Percentiles rank a stretch among this genome's conserved stretches.
Conservation (phyloP, 2,888 invertebrate species). For the Trisateles emortualis region DNA sequence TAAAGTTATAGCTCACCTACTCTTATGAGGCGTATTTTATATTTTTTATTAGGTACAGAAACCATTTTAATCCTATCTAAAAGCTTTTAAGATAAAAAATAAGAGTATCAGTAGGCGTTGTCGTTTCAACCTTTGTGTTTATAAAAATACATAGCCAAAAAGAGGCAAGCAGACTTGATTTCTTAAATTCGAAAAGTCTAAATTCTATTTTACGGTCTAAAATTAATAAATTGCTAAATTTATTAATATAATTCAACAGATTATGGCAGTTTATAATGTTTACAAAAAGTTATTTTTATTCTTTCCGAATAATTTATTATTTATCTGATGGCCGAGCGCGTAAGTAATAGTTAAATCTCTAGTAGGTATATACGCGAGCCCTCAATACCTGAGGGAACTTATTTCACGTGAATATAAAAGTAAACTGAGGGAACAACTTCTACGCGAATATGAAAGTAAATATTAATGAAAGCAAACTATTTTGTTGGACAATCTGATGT, state of each 20-base stretch:
- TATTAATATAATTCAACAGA: too few relatives aligned
- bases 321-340: not conserved
- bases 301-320: too few relatives aligned
- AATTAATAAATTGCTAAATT: too few relatives aligned
- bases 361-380: not conserved
- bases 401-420: not conserved
- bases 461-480: constrained; percentile 7
- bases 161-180: too few relatives aligned
- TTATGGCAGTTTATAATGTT: too few relatives aligned
- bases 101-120: not conserved
- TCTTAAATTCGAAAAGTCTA: too few relatives aligned
- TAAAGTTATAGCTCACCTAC: not conserved
- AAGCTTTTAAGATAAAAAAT: not conserved
- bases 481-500: constrained; percentile 10
- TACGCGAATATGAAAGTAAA: too few relatives aligned
- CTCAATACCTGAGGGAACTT: not conserved
- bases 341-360: not conserved
- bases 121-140: too few relatives aligned
- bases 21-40: not conserved
- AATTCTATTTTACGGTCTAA: too few relatives aligned
- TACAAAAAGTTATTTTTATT: too few relatives aligned
- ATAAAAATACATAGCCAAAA: too few relatives aligned
- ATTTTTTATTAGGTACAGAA: not conserved
- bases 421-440: too few relatives aligned
- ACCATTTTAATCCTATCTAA: not conserved